Evolutionary conservation across 1,140 invertebrate genomes (phyloP).

Genomic region (Rhizoglyphus robini): DNA sequence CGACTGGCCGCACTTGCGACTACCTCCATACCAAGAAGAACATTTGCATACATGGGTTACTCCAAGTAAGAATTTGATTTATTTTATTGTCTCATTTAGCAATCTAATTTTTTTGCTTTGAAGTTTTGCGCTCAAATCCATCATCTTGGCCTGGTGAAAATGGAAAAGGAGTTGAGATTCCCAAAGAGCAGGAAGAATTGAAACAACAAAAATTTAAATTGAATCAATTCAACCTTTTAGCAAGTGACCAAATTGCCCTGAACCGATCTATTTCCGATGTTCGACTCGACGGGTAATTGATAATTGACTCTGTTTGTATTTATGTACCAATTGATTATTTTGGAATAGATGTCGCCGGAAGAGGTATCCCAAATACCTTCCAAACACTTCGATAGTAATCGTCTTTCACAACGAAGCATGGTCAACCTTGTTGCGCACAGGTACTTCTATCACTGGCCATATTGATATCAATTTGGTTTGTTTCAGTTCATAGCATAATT

Average conservation of each 20-base stretch:
- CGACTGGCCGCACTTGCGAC: conserved; percentile 12
- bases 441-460: not conserved
- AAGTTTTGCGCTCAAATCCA: conserved; percentile 23
- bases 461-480: not conserved
- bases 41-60: conserved; percentile 19
- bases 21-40: conserved; percentile 15
- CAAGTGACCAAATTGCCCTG: conserved; percentile 91
- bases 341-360: conserved; percentile 26
- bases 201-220: conserved; percentile 86
- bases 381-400: conserved; percentile 36
- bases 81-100: not conserved
- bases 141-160: conserved; percentile 64
- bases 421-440: conserved; percentile 38
- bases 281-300: conserved; percentile 65
- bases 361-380: conserved; percentile 25
- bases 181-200: conserved; percentile 61
- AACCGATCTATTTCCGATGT: conserved; percentile 92
- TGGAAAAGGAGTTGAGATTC: conserved; percentile 73
- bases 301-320: not conserved
- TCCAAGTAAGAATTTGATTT: not conserved
- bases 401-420: conserved; percentile 43
- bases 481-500: conserved; percentile 36
- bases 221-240: conserved; percentile 96
- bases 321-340: not conserved
- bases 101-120: not conserved